These are phyloP conservation scores for Chloebia gouldiae DNA, from an alignment of 2,113 vertebrate species.

Conservation along the genomic window DNA sequence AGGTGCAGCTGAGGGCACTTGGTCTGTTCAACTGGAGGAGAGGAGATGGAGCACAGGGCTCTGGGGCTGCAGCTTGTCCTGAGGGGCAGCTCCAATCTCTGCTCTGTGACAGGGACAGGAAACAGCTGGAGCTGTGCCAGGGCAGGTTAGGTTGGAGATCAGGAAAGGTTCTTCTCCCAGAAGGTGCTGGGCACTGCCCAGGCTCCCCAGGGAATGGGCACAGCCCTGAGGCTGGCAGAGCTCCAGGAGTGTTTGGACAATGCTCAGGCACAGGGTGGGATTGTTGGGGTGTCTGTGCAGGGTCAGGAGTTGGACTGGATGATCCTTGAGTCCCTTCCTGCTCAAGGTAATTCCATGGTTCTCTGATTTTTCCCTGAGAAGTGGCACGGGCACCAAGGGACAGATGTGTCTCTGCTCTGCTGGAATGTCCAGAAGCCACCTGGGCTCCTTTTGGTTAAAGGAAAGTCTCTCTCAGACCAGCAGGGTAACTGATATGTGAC, in stretches of 20 bases:
- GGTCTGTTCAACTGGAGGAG: background rate
- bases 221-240: background rate
- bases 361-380: background rate
- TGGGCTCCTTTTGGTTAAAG: background rate
- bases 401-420: background rate
- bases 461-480: background rate
- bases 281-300: background rate
- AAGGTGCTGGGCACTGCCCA: background rate
- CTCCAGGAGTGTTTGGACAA: accelerated
- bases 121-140: accelerated
- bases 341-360: background rate
- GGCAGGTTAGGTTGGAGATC: accelerated
- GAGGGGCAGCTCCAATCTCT: background rate
- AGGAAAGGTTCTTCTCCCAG: background rate
- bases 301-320: accelerated
- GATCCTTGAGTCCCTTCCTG: accelerated
- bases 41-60: background rate
- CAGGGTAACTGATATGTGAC: background rate
- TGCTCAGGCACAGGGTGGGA: accelerated
- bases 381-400: background rate
- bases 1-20: background rate
- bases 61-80: background rate
- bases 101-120: background rate
- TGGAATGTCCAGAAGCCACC: background rate
- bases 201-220: background rate